Evolutionary conservation across 1,140 invertebrate species (phyloP).

Genomic region (Drosophila ohnishii): DNA sequence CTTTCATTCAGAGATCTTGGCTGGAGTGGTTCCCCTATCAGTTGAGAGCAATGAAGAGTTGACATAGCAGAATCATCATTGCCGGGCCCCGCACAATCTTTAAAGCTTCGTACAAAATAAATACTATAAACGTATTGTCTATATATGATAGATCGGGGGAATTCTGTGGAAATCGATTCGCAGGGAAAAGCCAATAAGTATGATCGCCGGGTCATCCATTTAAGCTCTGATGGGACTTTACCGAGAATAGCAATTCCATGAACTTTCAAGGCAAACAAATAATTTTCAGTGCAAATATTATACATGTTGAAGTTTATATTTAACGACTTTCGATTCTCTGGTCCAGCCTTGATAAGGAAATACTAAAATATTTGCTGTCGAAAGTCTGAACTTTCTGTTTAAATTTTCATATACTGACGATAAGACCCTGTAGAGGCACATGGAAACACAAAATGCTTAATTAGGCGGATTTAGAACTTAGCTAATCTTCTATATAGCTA

Average conservation of each 20-base stretch:
- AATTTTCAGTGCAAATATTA: constrained; percentile 21
- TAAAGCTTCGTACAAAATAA: constrained; percentile 11
- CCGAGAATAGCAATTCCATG: constrained; percentile 10
- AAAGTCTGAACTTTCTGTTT: constrained; percentile 28
- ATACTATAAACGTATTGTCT: not conserved
- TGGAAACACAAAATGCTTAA: constrained; percentile 44
- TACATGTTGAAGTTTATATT: constrained; percentile 10
- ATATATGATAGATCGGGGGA: constrained; percentile 24
- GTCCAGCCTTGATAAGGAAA: constrained; percentile 44
- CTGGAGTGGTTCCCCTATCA: constrained; percentile 49
- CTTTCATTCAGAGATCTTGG: constrained; percentile 48
- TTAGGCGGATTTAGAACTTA: constrained; percentile 34
- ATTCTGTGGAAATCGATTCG: constrained; percentile 27
- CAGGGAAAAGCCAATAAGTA: constrained; percentile 16
- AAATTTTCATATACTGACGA: constrained; percentile 43
- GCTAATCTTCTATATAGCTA: constrained; percentile 32
- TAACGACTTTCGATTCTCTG: constrained; percentile 31
- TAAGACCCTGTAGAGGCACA: constrained; percentile 34
- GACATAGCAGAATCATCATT: constrained; percentile 37
- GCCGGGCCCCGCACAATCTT: constrained; percentile 10
- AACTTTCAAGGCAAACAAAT: not conserved
- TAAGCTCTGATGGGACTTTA: constrained; percentile 1
- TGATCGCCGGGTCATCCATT: constrained; percentile 5
- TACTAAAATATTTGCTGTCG: constrained; percentile 28
- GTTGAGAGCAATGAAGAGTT: constrained; percentile 38